Percentiles rank a stretch among this genome's conserved stretches.
phyloP scores from a whole-genome alignment of 2,888 invertebrate species.

The Lasius platythorax region DNA sequence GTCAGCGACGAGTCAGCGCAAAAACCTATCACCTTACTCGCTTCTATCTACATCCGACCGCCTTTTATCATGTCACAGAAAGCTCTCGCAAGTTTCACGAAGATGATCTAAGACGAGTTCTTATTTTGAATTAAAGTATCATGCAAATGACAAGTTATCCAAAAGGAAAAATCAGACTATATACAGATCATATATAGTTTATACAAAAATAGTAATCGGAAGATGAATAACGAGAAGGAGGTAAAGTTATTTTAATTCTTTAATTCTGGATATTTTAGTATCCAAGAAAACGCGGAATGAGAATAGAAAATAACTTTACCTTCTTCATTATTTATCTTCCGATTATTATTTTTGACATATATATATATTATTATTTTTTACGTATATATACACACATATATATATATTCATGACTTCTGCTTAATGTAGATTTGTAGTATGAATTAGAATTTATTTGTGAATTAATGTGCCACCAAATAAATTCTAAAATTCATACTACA shows the following conservation, averaged over 20 bases:
- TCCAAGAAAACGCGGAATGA: no score
- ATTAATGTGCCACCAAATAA: background rate
- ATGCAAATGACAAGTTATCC: background rate
- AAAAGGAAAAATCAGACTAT: background rate
- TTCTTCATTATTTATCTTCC: no score
- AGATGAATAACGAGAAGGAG: background rate
- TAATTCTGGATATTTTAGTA: no score
- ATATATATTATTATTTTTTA: background rate
- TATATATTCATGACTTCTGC: background rate
- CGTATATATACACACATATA: background rate
- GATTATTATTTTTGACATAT: background rate
- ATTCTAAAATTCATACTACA: background rate
- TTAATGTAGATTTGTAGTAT: background rate
- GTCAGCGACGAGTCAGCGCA: slow-evolving; percentile 70
- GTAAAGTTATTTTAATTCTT: background rate
- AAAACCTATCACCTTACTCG: slow-evolving; percentile 74
- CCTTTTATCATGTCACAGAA: slow-evolving; percentile 42
- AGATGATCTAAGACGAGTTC: slow-evolving; percentile 48
- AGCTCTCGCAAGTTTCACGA: background rate
- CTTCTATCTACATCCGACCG: slow-evolving; percentile 51
- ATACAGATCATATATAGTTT: background rate
- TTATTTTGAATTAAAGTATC: background rate
- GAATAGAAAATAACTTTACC: no score
- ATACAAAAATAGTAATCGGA: background rate
- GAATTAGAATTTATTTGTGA: background rate